phyloP scores from a whole-genome alignment of 2,888 invertebrate genomes.

The Tetramorium bicarinatum region DNA sequence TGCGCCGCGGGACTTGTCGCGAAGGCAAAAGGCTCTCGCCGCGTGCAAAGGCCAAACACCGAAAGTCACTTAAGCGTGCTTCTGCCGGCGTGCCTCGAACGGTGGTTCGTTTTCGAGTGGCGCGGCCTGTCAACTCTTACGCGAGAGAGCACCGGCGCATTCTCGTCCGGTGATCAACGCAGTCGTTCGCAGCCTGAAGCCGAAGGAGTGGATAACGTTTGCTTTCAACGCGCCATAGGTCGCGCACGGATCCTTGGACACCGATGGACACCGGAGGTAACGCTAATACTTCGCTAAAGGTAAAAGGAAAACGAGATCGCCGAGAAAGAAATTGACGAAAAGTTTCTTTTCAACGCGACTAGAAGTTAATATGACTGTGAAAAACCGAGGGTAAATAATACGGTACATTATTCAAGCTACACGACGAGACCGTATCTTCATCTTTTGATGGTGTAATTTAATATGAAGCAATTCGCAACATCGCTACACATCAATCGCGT shows the following conservation, averaged over 20 bases:
- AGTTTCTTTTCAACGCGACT: too few relatives aligned
- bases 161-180: conserved; percentile 67
- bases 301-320: neutral
- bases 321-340: neutral
- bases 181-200: conserved; percentile 51
- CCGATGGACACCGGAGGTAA: neutral
- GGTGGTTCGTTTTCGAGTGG: conserved; percentile 73
- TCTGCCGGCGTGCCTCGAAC: conserved; percentile 75
- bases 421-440: neutral
- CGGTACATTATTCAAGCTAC: too few relatives aligned
- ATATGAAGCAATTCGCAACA: neutral
- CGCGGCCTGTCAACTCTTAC: conserved; percentile 75
- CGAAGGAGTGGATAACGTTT: conserved; percentile 62
- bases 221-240: conserved; percentile 29
- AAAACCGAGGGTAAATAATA: neutral
- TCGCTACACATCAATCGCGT: neutral
- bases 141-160: conserved; percentile 69
- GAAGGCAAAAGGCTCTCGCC: conserved; percentile 78
- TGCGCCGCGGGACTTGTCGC: conserved; percentile 76
- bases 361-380: neutral
- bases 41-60: conserved; percentile 82
- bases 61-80: conserved; percentile 85
- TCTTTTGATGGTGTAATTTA: neutral
- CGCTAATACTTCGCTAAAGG: neutral
- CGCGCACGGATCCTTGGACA: neutral